A percentile compares a stretch with the other conserved stretches of the same genome.
Conservation (phyloP, 2,888 invertebrate species). For the Lithosia quadra region DNA sequence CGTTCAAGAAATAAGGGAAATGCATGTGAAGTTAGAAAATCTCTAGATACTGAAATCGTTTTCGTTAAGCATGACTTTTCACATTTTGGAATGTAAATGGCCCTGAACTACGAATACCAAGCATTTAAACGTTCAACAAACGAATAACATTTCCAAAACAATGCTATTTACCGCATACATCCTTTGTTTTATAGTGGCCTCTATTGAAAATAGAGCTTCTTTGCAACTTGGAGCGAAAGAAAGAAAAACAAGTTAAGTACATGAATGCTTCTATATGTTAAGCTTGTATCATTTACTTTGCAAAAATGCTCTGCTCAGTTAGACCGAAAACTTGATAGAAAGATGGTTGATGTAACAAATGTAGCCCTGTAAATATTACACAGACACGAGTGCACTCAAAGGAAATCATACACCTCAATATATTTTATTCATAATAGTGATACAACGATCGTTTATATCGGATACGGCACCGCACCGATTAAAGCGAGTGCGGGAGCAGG, state of each 20-base stretch:
- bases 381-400: slow-evolving; percentile 21
- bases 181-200: slow-evolving; percentile 41
- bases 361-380: neutral
- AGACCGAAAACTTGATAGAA: neutral
- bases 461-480: slow-evolving; percentile 21
- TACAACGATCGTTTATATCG: slow-evolving; percentile 37
- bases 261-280: slow-evolving; percentile 27
- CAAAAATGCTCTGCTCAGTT: neutral
- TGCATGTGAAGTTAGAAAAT: slow-evolving; percentile 57
- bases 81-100: slow-evolving; percentile 60
- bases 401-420: slow-evolving; percentile 31
- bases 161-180: slow-evolving; percentile 48
- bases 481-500: slow-evolving; percentile 23
- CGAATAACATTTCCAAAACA: slow-evolving; percentile 51
- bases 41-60: slow-evolving; percentile 55
- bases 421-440: slow-evolving; percentile 45
- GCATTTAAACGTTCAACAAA: slow-evolving; percentile 50
- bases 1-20: slow-evolving; percentile 49
- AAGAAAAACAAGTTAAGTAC: slow-evolving; percentile 28
- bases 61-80: slow-evolving; percentile 57
- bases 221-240: slow-evolving; percentile 25
- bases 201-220: slow-evolving; percentile 35
- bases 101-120: slow-evolving; percentile 54
- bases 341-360: neutral
- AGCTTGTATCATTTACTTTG: slow-evolving; percentile 29